These are phyloP conservation scores for Aphelenchoides besseyi DNA, from an alignment of 1,140 invertebrate species.

Conservation along the genomic window DNA sequence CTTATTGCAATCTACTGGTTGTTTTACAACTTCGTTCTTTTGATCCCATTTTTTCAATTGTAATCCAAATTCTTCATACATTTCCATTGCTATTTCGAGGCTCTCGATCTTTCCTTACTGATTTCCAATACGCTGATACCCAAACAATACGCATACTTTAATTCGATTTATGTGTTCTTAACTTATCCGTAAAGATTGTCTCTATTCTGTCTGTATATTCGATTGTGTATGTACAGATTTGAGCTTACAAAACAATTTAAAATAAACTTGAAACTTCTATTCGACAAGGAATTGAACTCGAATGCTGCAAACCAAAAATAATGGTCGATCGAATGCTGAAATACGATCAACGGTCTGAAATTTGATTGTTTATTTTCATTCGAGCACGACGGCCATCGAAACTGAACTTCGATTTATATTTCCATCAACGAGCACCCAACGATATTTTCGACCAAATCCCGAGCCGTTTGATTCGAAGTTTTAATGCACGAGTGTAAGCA, in stretches of 20 bases:
- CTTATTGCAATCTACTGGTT: too few species aligned
- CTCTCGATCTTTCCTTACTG: not conserved
- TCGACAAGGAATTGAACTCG: not conserved
- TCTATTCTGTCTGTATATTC: constrained; percentile 1
- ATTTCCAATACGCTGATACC: not conserved
- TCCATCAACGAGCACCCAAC: too few species aligned
- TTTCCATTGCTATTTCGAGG: not conserved
- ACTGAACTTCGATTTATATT: too few species aligned
- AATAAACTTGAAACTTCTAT: not conserved
- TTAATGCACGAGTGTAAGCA: too few species aligned
- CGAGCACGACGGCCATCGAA: too few species aligned
- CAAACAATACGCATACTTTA: not conserved
- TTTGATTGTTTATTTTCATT: not conserved
- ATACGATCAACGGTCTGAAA: not conserved
- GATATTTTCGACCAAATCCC: too few species aligned
- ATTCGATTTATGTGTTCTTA: not conserved
- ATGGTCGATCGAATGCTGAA: not conserved
- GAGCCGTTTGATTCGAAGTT: too few species aligned
- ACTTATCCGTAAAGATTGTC: constrained; percentile 6
- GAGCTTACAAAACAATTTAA: not conserved
- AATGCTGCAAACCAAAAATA: not conserved
- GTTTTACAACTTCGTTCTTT: not conserved
- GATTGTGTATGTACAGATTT: constrained; percentile 1
- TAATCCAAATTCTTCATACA: constrained; percentile 2
- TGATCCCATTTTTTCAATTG: not conserved